Evolutionary conservation across 2,797 vertebrate species (phyloP), one percentile per base, ranked within the genome.

Genomic region (Sciaenops ocellatus): DNA sequence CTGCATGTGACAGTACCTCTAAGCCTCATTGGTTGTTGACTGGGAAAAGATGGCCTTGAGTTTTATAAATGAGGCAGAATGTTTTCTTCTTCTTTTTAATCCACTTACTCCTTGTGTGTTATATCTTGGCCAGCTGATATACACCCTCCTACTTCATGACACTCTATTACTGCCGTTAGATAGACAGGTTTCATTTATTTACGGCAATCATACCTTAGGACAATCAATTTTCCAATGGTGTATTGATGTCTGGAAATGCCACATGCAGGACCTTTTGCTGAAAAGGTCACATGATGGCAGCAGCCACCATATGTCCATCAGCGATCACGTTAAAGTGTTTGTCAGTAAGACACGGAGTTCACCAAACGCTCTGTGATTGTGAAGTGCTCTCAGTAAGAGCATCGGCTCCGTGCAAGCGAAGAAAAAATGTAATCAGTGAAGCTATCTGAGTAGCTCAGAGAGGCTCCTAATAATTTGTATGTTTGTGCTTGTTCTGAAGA

Each of bases 221-320:
- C 13, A 0, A 15, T 38, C 28, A 41, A 13, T 78, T 48, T 55
- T 48, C 22, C 42, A 47, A 12, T 22, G n/a, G 34, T 24, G 8
- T 61, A 69, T 47, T 20, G 51, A 78, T 48, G 12, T 46, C 15
- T 64, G 28, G 12, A 69, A 79, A 86, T 59, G 38, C 38, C 46
- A 73, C 15, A 24, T 51, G 48, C 44, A 41, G 41, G 55, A 61
- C 42, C 9, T 76, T 38, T 22, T 1, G 28, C 57, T 6, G 30
- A 22, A 72, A 80, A 86, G 62, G 71, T 72, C 68, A 28, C 63
- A 8, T 13, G 28, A 75, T 68, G 48, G 51, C 50, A 12, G 8
- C 26, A 12, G 18, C 42, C 30, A 18, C 11, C 8, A 5, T 2
- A 6, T 20, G 48, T 61, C 30, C 11, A 34, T 44, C 46, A 52